Percentiles rank a stretch among this genome's conserved stretches.
These are phyloP conservation scores for Heterodera filipjevi DNA, from an alignment of 2,888 invertebrate species.

Conservation along the genomic window DNA sequence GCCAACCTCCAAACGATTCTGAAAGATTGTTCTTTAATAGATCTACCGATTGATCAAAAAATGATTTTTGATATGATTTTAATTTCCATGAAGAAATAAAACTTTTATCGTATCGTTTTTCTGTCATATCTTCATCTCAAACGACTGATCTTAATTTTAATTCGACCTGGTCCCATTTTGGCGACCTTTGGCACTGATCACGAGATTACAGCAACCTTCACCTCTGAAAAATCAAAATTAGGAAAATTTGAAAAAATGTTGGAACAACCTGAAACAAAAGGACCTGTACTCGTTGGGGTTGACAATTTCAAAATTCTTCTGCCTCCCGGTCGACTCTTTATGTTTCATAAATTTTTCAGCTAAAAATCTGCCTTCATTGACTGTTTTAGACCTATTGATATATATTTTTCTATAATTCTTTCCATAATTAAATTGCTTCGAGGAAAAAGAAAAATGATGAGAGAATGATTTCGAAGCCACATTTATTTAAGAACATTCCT, in stretches of 20 bases:
- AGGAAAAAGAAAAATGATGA: too few species aligned
- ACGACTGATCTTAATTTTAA: too few species aligned
- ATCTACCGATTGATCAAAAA: not conserved
- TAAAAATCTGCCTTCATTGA: not conserved
- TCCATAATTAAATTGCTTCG: too few species aligned
- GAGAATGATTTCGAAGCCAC: too few species aligned
- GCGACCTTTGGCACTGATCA: constrained; percentile 62
- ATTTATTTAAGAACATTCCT: too few species aligned
- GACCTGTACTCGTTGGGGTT: constrained; percentile 39
- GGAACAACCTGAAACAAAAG: constrained; percentile 53
- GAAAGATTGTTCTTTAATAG: not conserved
- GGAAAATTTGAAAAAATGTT: not conserved
- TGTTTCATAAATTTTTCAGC: constrained; percentile 1
- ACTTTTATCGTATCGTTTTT: too few species aligned
- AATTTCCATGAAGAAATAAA: too few species aligned
- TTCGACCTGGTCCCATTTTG: constrained; percentile 17
- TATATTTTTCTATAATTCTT: not conserved
- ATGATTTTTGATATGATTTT: too few species aligned
- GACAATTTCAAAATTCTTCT: constrained; percentile 28
- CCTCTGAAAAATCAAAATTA: constrained; percentile 43
- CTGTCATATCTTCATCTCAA: too few species aligned
- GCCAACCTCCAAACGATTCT: constrained; percentile 64
- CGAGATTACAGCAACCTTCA: constrained; percentile 62
- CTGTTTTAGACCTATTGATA: too few species aligned
- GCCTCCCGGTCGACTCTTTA: not conserved